phyloP scores from a whole-genome alignment of 92 coral and sea anemone species.

The Micromussa lordhowensis region DNA sequence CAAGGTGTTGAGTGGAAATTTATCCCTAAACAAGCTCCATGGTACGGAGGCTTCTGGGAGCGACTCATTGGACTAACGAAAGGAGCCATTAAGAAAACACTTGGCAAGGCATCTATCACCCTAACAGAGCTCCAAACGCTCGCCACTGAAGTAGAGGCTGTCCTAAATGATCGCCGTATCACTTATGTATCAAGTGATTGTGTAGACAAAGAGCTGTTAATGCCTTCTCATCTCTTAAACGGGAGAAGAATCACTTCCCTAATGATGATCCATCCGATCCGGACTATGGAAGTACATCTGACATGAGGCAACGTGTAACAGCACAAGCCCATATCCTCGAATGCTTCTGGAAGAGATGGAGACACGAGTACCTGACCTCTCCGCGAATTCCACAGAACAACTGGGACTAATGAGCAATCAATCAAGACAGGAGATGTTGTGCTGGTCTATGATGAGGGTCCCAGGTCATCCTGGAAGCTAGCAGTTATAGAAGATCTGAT shows the following conservation, averaged over 20 bases:
- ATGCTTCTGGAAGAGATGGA: conserved; percentile 32
- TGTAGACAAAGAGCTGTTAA: conserved; percentile 37
- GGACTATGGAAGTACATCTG: no score
- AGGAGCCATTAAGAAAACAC: conserved; percentile 37
- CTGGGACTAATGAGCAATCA: conserved; percentile 48
- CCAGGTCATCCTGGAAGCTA: conserved; percentile 57
- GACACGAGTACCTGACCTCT: conserved; percentile 62
- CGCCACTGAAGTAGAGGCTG: conserved; percentile 35
- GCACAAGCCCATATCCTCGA: no score
- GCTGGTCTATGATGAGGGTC: conserved; percentile 62
- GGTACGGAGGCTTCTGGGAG: conserved; percentile 73
- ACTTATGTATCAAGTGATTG: conserved; percentile 36
- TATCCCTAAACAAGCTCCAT: conserved; percentile 66
- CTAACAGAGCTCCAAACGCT: conserved; percentile 52
- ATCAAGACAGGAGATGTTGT: conserved; percentile 48
- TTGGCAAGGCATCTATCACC: conserved; percentile 48
- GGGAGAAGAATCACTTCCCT: conserved; percentile 28
- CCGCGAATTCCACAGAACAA: conserved; percentile 53
- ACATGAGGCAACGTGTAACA: no score
- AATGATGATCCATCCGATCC: not conserved
- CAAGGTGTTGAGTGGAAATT: conserved; percentile 52
- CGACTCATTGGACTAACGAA: conserved; percentile 58
- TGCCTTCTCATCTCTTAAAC: conserved; percentile 40
- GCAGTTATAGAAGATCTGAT: conserved; percentile 62
- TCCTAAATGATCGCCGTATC: conserved; percentile 47